These are phyloP conservation scores for Nematostella vectensis DNA, from an alignment of 92 coral and sea anemone species.

Conservation along the genomic window DNA sequence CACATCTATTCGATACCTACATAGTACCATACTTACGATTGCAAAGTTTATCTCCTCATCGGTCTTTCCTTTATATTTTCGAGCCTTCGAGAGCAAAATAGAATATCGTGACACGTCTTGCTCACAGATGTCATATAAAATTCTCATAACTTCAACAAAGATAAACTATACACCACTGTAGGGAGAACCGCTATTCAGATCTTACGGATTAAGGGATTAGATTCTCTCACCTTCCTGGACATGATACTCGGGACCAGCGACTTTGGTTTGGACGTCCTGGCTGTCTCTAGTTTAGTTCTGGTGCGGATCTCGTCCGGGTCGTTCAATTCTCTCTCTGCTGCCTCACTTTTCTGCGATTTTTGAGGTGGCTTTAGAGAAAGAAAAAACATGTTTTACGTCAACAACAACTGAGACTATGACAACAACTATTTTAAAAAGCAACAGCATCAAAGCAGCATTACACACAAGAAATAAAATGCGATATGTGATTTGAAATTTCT, in stretches of 20 bases:
- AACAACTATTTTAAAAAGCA: no score
- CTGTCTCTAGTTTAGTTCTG: slow-evolving; percentile 49
- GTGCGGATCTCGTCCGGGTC: slow-evolving; percentile 57
- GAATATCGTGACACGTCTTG: no score
- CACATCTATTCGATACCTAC: no score
- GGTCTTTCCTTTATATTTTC: slow-evolving; percentile 60
- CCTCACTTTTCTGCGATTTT: slow-evolving; percentile 2
- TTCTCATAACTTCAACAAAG: no score
- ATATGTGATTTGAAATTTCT: no score
- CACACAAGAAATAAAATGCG: no score
- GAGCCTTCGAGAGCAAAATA: slow-evolving; percentile 19
- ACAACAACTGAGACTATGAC: not conserved
- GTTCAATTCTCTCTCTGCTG: slow-evolving; percentile 18
- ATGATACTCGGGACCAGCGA: slow-evolving; percentile 39
- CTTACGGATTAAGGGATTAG: no score
- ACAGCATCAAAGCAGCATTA: no score
- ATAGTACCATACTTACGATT: slow-evolving; percentile 46
- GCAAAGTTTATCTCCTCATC: slow-evolving; percentile 55
- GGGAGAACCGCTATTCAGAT: no score
- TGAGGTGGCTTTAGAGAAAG: slow-evolving; percentile 19
- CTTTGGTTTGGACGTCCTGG: slow-evolving; percentile 32
- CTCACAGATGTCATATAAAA: no score
- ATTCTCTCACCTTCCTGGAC: slow-evolving; percentile 58
- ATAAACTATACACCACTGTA: no score
- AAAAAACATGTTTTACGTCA: not conserved